Base-by-base conservation (phyloP, 2,797 vertebrate species). In the Xiphorhynchus erythropygius region DNA sequence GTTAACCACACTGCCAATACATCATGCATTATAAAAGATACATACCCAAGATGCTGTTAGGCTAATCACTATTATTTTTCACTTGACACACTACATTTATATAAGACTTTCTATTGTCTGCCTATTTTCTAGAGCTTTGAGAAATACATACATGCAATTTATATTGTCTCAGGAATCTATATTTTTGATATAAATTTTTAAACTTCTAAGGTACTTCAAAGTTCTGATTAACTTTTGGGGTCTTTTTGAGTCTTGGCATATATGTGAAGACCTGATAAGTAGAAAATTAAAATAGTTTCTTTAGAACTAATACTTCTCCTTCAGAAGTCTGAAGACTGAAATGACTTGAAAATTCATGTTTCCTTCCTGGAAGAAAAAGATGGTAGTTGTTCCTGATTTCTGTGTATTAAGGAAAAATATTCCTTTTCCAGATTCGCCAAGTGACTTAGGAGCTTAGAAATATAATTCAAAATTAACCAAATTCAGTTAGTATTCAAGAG, bases 31-130 rank as follows among this genome's bases (percentile, higher is more conserved):
- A 70, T 77, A 37, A 88, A 91, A 95, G 37, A 70, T 52, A 71
- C 19, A 42, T 56, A 52, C 7, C 50, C 80, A 89, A 79, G 80
- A 84, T 84, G 47, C 68, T 92, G 81, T 94, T 91, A 88, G 84
- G 24, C 7, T 90, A 92, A 96, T 92, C 24, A 49, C 39, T 94
- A 27, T 87, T 94, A 90, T 96, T 96, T 96, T 91, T 96, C 80
- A 89, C 50, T 96, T 96, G 92, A 90, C 37, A 84, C 13, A 41
- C 35, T 87, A 18, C 46, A 70, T 93, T 93, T 94, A 78, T 83
- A 53, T 84, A 90, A 44, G 53, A 63, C 21, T 87, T 87, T 57
- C 18, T 53, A 55, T 81, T 52, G 73, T 77, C 78, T 83, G 5
- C 50, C 49, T 84, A 0, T 90, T 92, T 90, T 75, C 68, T 78